A percentile compares a stretch with the other conserved stretches of the same genome.
These are phyloP conservation scores for Varanus salvator DNA, from an alignment of 2,113 vertebrate species.

Conservation along the genomic window DNA sequence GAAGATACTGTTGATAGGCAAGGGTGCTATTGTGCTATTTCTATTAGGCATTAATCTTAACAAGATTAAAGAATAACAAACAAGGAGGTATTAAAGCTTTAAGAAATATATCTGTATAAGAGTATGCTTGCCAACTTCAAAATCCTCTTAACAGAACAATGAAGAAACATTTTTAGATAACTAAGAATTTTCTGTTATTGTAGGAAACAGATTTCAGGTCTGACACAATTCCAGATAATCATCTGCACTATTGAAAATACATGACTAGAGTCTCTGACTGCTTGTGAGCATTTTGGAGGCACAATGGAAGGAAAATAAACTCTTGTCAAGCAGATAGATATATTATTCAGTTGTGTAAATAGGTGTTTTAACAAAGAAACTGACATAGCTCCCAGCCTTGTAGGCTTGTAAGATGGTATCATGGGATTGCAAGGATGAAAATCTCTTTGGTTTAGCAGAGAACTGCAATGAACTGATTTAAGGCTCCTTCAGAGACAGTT, in stretches of 20 bases:
- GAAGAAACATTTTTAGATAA: background rate
- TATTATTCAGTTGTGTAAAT: constrained; percentile 9
- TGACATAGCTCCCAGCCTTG: background rate
- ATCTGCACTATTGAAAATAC: constrained; percentile 3
- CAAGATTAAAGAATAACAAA: background rate
- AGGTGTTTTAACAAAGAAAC: constrained; percentile 16
- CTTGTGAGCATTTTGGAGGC: background rate
- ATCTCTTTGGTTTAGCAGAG: background rate
- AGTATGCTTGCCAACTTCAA: background rate
- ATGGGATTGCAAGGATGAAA: background rate
- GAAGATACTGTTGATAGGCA: background rate
- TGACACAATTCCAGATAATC: constrained; percentile 17
- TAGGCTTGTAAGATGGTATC: constrained; percentile 23
- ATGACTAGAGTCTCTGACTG: background rate
- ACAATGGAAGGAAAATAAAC: background rate
- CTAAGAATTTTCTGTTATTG: background rate
- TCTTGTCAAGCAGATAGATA: background rate
- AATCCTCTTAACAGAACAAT: constrained; percentile 20
- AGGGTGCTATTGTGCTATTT: background rate
- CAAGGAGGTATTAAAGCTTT: background rate
- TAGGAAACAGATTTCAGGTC: constrained; percentile 7
- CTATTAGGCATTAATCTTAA: background rate
- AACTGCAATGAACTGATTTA: constrained; percentile 11
- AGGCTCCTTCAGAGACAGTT: constrained; percentile 11
- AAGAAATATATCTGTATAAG: background rate